Conservation (phyloP, 2,888 invertebrate species). For the Carterocephalus palaemon region DNA sequence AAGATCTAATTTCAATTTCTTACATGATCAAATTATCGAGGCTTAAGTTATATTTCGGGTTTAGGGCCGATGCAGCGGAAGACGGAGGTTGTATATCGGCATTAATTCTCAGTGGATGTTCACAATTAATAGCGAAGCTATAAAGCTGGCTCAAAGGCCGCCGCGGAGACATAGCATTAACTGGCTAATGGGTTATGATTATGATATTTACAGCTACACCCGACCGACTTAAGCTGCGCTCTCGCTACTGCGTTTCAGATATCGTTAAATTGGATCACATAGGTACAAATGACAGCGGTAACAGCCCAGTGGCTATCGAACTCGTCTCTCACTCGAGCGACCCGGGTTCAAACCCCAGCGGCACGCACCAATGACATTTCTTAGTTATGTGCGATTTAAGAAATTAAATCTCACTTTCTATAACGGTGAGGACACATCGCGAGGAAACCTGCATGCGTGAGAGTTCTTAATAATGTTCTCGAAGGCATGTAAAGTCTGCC, state of each 20-base stretch:
- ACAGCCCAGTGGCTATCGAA: too few species aligned
- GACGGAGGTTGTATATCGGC: constrained; percentile 30
- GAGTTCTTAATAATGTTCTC: too few species aligned
- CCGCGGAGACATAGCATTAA: constrained; percentile 71
- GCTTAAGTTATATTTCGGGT: constrained; percentile 11
- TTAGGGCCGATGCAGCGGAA: constrained; percentile 27
- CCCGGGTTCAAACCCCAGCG: too few species aligned
- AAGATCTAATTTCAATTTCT: constrained; percentile 10
- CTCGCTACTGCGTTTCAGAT: constrained; percentile 35
- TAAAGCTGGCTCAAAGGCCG: constrained; percentile 64
- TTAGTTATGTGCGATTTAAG: too few species aligned
- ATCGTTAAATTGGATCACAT: too few species aligned
- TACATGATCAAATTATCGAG: constrained; percentile 4
- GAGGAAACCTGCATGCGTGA: too few species aligned
- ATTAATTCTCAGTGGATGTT: constrained; percentile 41
- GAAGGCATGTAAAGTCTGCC: too few species aligned
- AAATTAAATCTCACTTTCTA: too few species aligned
- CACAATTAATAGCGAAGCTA: constrained; percentile 64
- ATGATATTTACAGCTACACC: constrained; percentile 74
- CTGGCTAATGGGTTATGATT: constrained; percentile 72
- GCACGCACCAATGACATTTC: too few species aligned
- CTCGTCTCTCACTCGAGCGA: too few species aligned
- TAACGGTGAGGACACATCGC: too few species aligned
- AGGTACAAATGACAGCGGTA: too few species aligned
- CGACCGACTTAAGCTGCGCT: constrained; percentile 53